Conservation (phyloP, 2,797 vertebrate species). For the Acanthis flammea region DNA sequence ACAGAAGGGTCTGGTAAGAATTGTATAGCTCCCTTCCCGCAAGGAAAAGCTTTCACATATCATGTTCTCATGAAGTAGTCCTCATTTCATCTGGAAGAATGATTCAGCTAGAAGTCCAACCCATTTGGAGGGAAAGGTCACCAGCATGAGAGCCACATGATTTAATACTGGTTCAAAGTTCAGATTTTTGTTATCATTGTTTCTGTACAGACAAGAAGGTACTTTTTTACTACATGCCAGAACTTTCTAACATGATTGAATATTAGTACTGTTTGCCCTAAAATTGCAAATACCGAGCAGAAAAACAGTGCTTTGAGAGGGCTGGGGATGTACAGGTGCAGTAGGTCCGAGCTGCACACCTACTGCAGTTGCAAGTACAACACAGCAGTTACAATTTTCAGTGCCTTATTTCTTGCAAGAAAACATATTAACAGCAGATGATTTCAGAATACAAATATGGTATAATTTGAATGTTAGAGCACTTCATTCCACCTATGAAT, state of each 20-base stretch:
- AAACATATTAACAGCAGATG: not conserved
- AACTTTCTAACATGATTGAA: not conserved
- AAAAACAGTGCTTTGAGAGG: fast-evolving
- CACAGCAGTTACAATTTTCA: not conserved
- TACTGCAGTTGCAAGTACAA: fast-evolving
- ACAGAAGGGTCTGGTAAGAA: not conserved
- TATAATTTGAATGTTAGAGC: not conserved
- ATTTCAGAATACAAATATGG: not conserved
- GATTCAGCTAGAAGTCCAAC: not conserved
- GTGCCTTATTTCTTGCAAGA: not conserved
- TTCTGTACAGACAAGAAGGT: not conserved
- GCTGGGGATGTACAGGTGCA: not conserved
- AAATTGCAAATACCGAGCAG: not conserved
- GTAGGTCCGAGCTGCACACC: not conserved
- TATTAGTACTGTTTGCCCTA: not conserved
- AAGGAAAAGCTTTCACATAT: not conserved
- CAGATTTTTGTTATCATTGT: not conserved
- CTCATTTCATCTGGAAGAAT: not conserved
- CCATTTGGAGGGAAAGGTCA: not conserved
- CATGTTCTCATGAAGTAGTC: not conserved
- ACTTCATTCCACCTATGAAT: not conserved
- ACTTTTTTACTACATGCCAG: not conserved
- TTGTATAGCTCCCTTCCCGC: fast-evolving
- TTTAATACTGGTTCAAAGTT: not conserved
- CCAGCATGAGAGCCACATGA: not conserved